Conservation (phyloP, 2,797 vertebrate species). For the Prionace glauca region DNA sequence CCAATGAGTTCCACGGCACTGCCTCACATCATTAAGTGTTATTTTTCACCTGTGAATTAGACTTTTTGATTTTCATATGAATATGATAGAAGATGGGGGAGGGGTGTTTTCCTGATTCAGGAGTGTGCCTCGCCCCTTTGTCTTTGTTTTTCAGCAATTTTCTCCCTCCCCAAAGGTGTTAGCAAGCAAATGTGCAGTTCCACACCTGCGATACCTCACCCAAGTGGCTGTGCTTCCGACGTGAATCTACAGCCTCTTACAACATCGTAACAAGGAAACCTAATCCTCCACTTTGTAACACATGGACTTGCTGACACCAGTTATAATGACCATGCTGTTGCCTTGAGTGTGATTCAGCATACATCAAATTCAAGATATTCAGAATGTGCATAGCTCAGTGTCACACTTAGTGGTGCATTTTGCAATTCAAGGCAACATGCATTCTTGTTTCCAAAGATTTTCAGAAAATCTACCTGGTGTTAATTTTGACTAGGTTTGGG, state of each 20-base stretch:
- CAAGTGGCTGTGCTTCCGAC: not conserved
- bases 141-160: not conserved
- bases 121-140: not conserved
- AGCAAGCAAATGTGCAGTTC: not conserved
- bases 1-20: not conserved
- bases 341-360: not conserved
- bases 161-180: not conserved
- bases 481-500: not conserved
- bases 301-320: not conserved
- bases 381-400: not conserved
- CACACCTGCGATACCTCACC: not conserved
- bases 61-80: not conserved
- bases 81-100: not conserved
- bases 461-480: not conserved
- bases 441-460: not conserved
- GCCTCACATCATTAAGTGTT: not conserved
- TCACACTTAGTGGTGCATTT: not conserved
- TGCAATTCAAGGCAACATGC: not conserved
- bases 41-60: conserved; percentile 17
- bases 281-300: not conserved
- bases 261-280: not conserved
- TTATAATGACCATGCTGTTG: not conserved
- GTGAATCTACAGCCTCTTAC: not conserved
- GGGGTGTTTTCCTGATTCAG: not conserved
- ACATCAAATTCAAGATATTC: too few relatives aligned